A percentile compares a stretch with the other conserved stretches of the same genome.
phyloP scores from a whole-genome alignment of 2,797 vertebrate species.

The Chelmon rostratus region DNA sequence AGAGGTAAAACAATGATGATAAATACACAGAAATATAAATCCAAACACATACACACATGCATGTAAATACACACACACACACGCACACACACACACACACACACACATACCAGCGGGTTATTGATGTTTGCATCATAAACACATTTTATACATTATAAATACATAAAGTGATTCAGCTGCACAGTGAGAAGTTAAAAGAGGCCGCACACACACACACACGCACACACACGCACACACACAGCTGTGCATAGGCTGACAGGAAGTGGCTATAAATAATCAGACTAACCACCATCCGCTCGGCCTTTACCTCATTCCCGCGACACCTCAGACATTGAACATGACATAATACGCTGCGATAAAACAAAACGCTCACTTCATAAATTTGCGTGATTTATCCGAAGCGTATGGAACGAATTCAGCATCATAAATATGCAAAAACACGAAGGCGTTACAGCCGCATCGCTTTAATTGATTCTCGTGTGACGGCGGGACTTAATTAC shows the following conservation, averaged over 20 bases:
- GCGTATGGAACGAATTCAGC: slow-evolving; percentile 70
- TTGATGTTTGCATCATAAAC: too few species aligned
- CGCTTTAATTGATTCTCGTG: slow-evolving; percentile 74
- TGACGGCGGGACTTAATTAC: slow-evolving; percentile 74
- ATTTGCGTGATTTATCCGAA: slow-evolving; percentile 83
- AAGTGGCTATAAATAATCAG: slow-evolving; percentile 79
- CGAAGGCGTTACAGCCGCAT: slow-evolving; percentile 66
- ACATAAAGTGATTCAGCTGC: background rate
- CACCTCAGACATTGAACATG: slow-evolving; percentile 81
- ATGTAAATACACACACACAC: background rate
- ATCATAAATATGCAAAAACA: slow-evolving; percentile 84
- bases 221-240: slow-evolving; percentile 20
- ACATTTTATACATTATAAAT: too few species aligned
- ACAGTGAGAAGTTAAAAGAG: background rate
- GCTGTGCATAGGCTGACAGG: slow-evolving; percentile 67
- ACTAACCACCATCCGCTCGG: slow-evolving; percentile 52
- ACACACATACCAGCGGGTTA: too few species aligned
- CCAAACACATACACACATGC: slow-evolving; percentile 12
- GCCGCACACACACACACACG: background rate
- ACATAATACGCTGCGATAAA: slow-evolving; percentile 84
- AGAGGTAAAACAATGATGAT: background rate
- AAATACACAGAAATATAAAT: background rate
- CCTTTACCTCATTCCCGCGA: slow-evolving; percentile 70
- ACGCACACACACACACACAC: slow-evolving; percentile 1
- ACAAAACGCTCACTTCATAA: slow-evolving; percentile 83